Evolutionary conservation across 1,140 invertebrate genomes (phyloP), one percentile per base, ranked within the genome.

Genomic region (Drosophila neocordata): DNA sequence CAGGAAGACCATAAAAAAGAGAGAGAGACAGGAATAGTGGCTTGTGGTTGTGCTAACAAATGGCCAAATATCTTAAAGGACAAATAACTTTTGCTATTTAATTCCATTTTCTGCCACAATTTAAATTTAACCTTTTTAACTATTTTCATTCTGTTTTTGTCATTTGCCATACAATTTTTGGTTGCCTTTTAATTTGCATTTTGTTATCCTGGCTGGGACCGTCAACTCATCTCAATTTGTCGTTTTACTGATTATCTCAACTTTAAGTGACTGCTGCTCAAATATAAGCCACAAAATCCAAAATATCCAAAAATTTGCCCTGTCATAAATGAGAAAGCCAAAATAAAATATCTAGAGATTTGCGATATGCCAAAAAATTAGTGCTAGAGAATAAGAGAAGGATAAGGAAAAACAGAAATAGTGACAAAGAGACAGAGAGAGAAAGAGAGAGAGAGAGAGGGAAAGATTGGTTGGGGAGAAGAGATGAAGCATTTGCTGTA

Each of bases 301-400:
- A 31, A 31, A 31, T 31, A 31, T 31, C 27, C 27, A 31, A 44
- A 7, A n/a, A 11, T 11, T n/a, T 18, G n/a, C 13, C 15, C 41
- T 44, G 41, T 44, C 41, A 44, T 41, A 44, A 44, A 41, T 41
- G 15, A 15, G 38, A 2, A 41, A 41, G 13, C 7, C 38, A 44
- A 31, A 31, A 31, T 31, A 31, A 31, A 31, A 44, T 18, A 44
- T 44, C 41, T 44, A 44, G 13, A 44, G 41, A 44, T 44, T 44
- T 44, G 41, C 13, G 41, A 44, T 44, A 44, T 44, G 41, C 13
- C 41, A 44, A 44, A 44, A 18, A 18, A 13, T 18, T 8, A 18
- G 7, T 11, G 41, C 41, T 4, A 48, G 15, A 20, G 41, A 20
- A 12, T 11, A 13, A 15, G 41, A 44, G 41, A 44, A 15, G 5